Conservation (phyloP, 1,140 invertebrate species). For the Formica selysi region DNA sequence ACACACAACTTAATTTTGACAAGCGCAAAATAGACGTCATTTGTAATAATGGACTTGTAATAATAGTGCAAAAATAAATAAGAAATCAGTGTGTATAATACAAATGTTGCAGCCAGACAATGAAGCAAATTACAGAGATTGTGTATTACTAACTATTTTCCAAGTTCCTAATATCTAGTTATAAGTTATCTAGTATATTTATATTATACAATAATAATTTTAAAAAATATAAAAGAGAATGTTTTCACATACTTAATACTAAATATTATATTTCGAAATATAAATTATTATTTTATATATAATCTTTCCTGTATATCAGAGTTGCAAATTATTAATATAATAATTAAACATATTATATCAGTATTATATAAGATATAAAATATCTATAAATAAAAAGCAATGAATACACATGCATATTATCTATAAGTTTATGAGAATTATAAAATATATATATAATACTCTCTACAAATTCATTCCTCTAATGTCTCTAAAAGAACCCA, state of each 20-base stretch:
- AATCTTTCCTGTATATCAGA: not conserved
- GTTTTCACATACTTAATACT: not conserved
- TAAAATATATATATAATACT: no score
- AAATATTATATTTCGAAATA: conserved; percentile 9
- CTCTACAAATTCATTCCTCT: not conserved
- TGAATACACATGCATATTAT: conserved; percentile 18
- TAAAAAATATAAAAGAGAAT: not conserved
- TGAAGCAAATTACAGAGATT: conserved; percentile 56
- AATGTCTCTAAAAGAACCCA: not conserved
- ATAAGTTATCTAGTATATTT: not conserved
- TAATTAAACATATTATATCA: not conserved
- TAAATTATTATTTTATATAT: conserved; percentile 2
- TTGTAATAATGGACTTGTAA: conserved; percentile 26
- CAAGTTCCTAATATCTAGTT: conserved; percentile 53
- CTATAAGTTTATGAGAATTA: conserved; percentile 10
- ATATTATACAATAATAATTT: conserved; percentile 22
- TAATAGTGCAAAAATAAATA: conserved; percentile 56
- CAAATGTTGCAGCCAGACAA: conserved; percentile 59
- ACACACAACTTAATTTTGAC: conserved; percentile 31
- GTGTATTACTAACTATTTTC: conserved; percentile 28
- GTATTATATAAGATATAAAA: not conserved
- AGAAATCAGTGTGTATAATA: conserved; percentile 46
- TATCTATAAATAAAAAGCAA: conserved; percentile 21
- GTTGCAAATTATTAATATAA: conserved; percentile 29
- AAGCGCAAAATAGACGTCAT: conserved; percentile 23